Conservation (phyloP, 1,140 invertebrate species). For the Drosophila sproati region DNA sequence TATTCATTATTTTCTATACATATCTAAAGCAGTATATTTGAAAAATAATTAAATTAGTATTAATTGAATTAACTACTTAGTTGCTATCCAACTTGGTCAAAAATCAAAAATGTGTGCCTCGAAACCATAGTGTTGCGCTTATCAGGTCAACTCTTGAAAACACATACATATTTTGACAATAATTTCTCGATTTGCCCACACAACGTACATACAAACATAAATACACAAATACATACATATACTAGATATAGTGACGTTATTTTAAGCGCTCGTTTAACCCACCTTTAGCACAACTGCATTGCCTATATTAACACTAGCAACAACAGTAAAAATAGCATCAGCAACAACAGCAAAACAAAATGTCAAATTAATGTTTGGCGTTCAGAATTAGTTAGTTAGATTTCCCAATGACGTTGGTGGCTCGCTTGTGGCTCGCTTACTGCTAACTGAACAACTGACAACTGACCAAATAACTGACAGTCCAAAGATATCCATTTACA, state of each 20-base stretch:
- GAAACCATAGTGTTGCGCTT: no score
- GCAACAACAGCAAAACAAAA: conserved; percentile 39
- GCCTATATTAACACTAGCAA: background rate
- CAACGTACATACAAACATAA: background rate
- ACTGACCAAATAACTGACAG: conserved; percentile 22
- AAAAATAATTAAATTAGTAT: no score
- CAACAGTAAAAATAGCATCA: conserved; percentile 4
- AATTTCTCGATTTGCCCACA: background rate
- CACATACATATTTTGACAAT: background rate
- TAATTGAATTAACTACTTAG: no score
- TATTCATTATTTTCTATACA: no score
- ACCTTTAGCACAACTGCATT: conserved; percentile 16
- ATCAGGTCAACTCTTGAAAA: no score
- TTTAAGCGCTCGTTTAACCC: conserved; percentile 46
- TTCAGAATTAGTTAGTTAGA: conserved; percentile 62
- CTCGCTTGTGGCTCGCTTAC: conserved; percentile 33
- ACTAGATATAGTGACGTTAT: conserved; percentile 29
- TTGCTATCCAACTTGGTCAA: no score
- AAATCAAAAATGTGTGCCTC: no score
- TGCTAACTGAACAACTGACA: conserved; percentile 21
- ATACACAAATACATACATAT: background rate
- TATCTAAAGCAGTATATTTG: no score
- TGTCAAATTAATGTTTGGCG: conserved; percentile 80
- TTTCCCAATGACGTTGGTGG: conserved; percentile 53
- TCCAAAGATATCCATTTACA: conserved; percentile 2